A percentile compares a stretch with the other conserved stretches of the same genome.
Evolutionary conservation across 2,113 vertebrate species (phyloP).

Genomic region (Phaethon lepturus): DNA sequence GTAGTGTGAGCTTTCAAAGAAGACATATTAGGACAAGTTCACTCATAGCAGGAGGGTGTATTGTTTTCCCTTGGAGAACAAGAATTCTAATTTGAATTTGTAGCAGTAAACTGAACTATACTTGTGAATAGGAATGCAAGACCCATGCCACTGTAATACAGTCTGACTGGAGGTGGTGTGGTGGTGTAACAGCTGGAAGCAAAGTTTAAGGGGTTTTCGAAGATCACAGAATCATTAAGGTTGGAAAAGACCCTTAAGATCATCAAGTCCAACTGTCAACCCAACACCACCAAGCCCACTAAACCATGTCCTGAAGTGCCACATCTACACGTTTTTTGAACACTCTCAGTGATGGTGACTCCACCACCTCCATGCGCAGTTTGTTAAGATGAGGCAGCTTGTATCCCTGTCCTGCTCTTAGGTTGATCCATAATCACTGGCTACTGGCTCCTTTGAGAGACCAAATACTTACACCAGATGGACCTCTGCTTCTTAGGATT

Average conservation of each 20-base stretch:
- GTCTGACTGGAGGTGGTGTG: neutral
- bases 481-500: neutral
- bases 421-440: neutral
- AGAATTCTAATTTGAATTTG: neutral
- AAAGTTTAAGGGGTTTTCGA: neutral
- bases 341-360: too few species aligned
- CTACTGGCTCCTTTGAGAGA: neutral
- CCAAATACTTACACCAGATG: neutral
- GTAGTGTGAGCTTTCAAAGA: neutral
- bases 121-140: neutral
- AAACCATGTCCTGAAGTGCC: too few species aligned
- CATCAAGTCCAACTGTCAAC: too few species aligned
- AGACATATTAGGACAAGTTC: neutral
- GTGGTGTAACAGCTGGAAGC: neutral
- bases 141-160: neutral
- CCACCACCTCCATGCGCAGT: too few species aligned
- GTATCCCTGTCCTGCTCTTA: neutral
- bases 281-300: too few species aligned
- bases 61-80: neutral
- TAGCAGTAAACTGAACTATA: neutral
- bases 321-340: too few species aligned
- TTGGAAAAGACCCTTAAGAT: too few species aligned
- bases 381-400: neutral
- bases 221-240: neutral
- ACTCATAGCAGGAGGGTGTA: neutral